A percentile compares a stretch with the other conserved stretches of the same genome.
Evolutionary conservation across 2,113 vertebrate species (phyloP).

Genomic region (Corythaeola cristata): DNA sequence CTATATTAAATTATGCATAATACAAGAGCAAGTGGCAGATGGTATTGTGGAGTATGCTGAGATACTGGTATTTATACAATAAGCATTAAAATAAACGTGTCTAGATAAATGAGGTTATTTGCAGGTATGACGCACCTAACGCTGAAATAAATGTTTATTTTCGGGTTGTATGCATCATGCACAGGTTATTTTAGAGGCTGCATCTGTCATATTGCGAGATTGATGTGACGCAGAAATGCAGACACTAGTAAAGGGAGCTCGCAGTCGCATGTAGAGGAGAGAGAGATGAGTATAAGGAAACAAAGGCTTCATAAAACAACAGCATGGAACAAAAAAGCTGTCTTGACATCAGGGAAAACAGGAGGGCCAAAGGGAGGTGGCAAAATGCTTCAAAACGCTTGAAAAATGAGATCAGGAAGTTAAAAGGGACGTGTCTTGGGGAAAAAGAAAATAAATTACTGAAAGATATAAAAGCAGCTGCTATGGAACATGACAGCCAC

Average conservation of each 20-base stretch:
- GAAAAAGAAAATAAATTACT: neutral
- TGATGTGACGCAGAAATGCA: slow-evolving; percentile 66
- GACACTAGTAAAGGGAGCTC: slow-evolving; percentile 42
- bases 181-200: slow-evolving; percentile 70
- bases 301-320: slow-evolving; percentile 28
- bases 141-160: slow-evolving; percentile 73
- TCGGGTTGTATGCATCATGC: slow-evolving; percentile 53
- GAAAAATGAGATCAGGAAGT: slow-evolving; percentile 17
- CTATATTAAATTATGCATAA: slow-evolving; percentile 68
- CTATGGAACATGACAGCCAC: neutral
- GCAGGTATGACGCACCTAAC: slow-evolving; percentile 76
- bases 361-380: neutral
- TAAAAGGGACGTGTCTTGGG: neutral
- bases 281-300: slow-evolving; percentile 3
- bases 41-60: slow-evolving; percentile 59
- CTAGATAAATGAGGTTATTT: slow-evolving; percentile 74
- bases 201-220: slow-evolving; percentile 69
- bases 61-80: slow-evolving; percentile 77
- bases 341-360: slow-evolving; percentile 2
- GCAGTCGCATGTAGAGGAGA: slow-evolving; percentile 17
- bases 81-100: slow-evolving; percentile 70
- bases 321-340: neutral
- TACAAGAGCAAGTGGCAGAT: slow-evolving; percentile 74
- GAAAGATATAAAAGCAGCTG: neutral
- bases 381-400: neutral